Evolutionary conservation across 1,140 invertebrate genomes (phyloP), one percentile per base, ranked within the genome.

Genomic region (Trichogramma pretiosum): DNA sequence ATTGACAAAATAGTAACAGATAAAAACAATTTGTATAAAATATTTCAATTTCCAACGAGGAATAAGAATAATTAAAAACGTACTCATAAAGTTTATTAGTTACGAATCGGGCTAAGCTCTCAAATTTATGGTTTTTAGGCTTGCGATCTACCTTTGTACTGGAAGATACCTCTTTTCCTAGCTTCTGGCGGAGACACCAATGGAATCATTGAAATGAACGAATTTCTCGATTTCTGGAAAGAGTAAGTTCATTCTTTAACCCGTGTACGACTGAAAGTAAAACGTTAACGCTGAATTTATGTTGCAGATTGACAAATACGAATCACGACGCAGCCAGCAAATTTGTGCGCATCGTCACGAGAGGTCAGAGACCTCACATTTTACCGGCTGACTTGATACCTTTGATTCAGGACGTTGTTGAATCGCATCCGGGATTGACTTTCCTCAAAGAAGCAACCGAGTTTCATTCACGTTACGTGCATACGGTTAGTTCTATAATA

Each of bases 381-480:
- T 74, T 81, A 9, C 84, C 85, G 0, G 85, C 89, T 63, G 95
- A 99, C 72, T 86, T 99, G 63, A 85, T 94, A 56, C 84, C 89
- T 14, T 68, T 98, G 50, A 85, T 95, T 34, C 89, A 98, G 74
- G 97, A 99, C 74, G 90, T 99, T 2, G 94, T 99, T 18, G 93
- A 99, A 64, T 94, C 94, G n/a, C 95, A 99, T 79, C 95, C 96
- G 3, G 96, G 96, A 35, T 77, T 99, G 46, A 91, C 84, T 33
- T 98, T 98, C 74, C 78, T 99, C 13, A 92, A 94, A 68, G 92
- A 97, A 72, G 93, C 95, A 37, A 89, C 88, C 11, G 94, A 98
- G 74, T 99, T 99, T 74, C 96, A 99, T 79, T 96, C 93, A 44
- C 83, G 93, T 78, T 98, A 98, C 68, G 87, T 97, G 55, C 90